phyloP scores from a whole-genome alignment of 2,797 vertebrate species.

The Mormyrops boulengeri region DNA sequence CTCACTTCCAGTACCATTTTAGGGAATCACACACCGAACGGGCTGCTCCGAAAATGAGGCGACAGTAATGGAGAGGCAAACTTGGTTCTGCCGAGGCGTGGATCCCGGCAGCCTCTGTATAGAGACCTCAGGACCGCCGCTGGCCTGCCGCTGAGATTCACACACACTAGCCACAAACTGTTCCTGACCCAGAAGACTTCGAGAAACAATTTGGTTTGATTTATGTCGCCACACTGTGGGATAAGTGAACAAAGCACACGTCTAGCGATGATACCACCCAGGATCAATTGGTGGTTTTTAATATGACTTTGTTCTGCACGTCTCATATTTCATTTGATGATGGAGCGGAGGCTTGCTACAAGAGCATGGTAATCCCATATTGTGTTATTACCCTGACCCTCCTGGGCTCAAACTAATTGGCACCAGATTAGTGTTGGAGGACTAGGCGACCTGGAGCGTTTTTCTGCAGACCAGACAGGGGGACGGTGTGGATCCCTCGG shows the following conservation, averaged over 20 bases:
- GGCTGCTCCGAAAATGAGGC: neutral
- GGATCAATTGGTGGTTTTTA: slow-evolving; percentile 42
- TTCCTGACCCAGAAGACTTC: neutral
- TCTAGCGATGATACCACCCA: slow-evolving; percentile 12
- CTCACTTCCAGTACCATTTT: neutral
- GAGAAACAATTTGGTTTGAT: slow-evolving; percentile 23
- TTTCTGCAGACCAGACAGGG: slow-evolving; percentile 29
- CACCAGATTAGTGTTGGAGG: slow-evolving; percentile 65
- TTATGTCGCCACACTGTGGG: slow-evolving; percentile 36
- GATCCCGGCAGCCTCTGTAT: neutral
- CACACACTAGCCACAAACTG: neutral
- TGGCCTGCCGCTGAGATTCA: neutral
- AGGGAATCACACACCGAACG: neutral
- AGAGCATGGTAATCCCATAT: slow-evolving; percentile 37
- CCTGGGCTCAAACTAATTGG: slow-evolving; percentile 68
- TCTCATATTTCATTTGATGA: slow-evolving; percentile 46
- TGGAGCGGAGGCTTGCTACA: slow-evolving; percentile 33
- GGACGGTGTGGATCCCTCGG: neutral
- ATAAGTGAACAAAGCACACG: slow-evolving; percentile 28
- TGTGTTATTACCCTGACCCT: slow-evolving; percentile 41
- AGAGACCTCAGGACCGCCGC: neutral
- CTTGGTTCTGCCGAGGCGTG: neutral
- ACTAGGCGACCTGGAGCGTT: slow-evolving; percentile 36
- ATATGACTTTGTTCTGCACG: slow-evolving; percentile 44
- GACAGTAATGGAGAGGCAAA: neutral